Evolutionary conservation across 2,113 vertebrate genomes (phyloP).

Genomic region (Theropithecus gelada): DNA sequence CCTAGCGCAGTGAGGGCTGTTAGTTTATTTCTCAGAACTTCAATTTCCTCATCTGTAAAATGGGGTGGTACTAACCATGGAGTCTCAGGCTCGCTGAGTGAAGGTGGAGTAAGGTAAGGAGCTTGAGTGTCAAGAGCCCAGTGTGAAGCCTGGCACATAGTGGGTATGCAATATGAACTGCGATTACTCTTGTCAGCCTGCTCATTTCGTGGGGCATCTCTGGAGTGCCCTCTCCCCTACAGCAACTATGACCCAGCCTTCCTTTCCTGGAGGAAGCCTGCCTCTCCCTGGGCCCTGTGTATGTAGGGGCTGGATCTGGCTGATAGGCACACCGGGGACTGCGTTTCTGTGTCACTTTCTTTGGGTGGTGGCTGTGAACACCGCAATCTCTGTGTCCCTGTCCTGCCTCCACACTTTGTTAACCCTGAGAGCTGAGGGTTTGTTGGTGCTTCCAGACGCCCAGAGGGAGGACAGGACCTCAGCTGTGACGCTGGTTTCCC

Average conservation of each 20-base stretch:
- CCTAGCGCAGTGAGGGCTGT: neutral
- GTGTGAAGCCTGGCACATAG: neutral
- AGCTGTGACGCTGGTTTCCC: slow-evolving; percentile 68
- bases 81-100: neutral
- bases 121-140: neutral
- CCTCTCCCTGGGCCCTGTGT: neutral
- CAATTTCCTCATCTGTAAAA: neutral
- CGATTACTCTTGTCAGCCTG: neutral
- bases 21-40: neutral
- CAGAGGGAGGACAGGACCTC: slow-evolving; percentile 54
- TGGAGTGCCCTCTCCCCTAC: no score
- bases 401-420: slow-evolving; percentile 20
- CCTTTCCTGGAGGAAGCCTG: neutral
- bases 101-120: neutral
- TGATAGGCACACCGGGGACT: no score
- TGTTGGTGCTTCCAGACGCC: neutral
- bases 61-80: no score
- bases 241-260: neutral
- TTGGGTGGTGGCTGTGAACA: slow-evolving; percentile 8
- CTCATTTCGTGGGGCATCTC: neutral
- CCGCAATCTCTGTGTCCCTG: neutral
- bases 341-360: neutral
- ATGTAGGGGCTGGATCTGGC: neutral
- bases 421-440: slow-evolving; percentile 54
- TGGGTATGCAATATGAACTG: accelerated